These are phyloP conservation scores for Oxytorus armatus DNA, from an alignment of 2,888 invertebrate genomes.

Conservation along the genomic window DNA sequence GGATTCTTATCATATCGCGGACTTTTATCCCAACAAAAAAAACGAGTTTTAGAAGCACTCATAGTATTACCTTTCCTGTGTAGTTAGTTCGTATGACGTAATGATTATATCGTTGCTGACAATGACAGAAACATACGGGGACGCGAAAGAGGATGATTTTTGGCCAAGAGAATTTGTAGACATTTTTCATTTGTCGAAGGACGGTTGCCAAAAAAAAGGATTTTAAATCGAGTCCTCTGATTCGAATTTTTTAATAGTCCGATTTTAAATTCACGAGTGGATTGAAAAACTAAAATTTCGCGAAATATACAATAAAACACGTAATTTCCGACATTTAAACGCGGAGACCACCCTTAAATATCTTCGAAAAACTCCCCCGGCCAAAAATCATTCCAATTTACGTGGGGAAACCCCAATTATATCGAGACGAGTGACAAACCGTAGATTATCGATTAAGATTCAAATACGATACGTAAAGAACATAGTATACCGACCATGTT, in stretches of 20 bases:
- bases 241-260: no score
- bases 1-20: conserved; percentile 41
- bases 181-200: neutral
- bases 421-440: conserved; percentile 23
- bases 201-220: neutral
- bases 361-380: no score
- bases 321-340: no score
- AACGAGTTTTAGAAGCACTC: conserved; percentile 39
- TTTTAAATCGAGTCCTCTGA: no score
- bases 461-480: conserved; percentile 30
- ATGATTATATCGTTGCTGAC: conserved; percentile 40
- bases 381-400: no score
- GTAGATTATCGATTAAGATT: conserved; percentile 23
- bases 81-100: conserved; percentile 46
- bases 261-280: no score
- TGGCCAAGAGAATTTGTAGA: neutral
- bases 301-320: no score
- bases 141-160: neutral
- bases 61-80: neutral
- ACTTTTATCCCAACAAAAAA: neutral
- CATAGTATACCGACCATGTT: conserved; percentile 35
- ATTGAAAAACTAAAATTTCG: no score
- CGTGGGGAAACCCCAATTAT: neutral
- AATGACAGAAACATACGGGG: conserved; percentile 23
- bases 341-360: no score